phyloP scores from a whole-genome alignment of 2,888 invertebrate species.

The Aethes cnicana region DNA sequence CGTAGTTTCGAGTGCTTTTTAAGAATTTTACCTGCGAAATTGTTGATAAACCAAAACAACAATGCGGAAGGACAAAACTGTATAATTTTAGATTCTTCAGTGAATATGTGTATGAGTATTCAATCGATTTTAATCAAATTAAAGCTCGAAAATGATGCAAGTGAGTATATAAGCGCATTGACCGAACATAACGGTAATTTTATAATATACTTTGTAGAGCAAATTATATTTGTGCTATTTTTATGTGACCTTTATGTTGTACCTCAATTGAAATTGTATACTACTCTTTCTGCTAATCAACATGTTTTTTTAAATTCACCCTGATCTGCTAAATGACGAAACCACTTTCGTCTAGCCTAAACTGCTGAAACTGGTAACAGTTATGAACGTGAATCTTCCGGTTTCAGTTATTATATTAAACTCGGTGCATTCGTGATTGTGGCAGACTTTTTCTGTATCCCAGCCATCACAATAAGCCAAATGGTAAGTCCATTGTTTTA shows the following conservation, averaged over 20 bases:
- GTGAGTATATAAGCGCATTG: conserved; percentile 19
- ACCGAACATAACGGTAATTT: conserved; percentile 35
- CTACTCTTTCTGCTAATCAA: background rate
- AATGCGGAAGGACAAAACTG: conserved; percentile 12
- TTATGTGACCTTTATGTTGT: conserved; percentile 30
- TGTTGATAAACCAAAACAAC: conserved; percentile 13
- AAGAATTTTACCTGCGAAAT: conserved; percentile 18
- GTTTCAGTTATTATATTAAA: conserved; percentile 42
- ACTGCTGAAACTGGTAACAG: conserved; percentile 37
- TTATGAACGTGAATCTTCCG: conserved; percentile 41
- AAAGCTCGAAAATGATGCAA: background rate
- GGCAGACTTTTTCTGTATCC: conserved; percentile 35
- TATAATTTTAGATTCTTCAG: conserved; percentile 8
- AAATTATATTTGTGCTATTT: conserved; percentile 33
- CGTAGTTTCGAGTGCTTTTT: conserved; percentile 1
- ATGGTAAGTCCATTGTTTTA: conserved; percentile 41
- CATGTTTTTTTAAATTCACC: background rate
- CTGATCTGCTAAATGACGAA: conserved; percentile 38
- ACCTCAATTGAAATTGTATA: conserved; percentile 20
- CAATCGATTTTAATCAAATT: background rate
- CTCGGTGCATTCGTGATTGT: conserved; percentile 36
- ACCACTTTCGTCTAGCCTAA: conserved; percentile 44
- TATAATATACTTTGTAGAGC: conserved; percentile 30
- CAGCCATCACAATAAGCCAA: conserved; percentile 41
- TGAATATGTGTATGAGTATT: background rate